These are phyloP conservation scores for Crotalus helleri DNA, from an alignment of 2,113 vertebrate species.

Conservation along the genomic window DNA sequence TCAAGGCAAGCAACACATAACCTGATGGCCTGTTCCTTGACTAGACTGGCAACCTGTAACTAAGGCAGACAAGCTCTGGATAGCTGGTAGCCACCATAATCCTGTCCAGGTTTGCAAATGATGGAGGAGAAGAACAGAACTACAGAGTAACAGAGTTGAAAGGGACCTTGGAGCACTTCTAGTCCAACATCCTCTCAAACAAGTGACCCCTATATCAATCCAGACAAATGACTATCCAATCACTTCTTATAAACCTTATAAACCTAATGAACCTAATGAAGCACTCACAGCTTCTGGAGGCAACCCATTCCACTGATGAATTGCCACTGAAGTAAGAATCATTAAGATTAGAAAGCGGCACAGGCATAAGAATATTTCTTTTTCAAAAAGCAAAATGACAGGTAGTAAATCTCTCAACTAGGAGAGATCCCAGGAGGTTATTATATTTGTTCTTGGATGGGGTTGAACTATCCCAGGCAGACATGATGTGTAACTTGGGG, in stretches of 20 bases:
- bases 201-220: not conserved
- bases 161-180: not conserved
- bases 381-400: not conserved
- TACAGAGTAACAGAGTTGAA: not conserved
- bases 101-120: not conserved
- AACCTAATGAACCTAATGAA: not conserved
- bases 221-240: not conserved
- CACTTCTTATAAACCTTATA: not conserved
- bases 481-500: not conserved
- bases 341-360: not conserved
- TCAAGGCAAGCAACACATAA: not conserved
- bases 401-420: not conserved
- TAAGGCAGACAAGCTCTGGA: not conserved
- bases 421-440: not conserved
- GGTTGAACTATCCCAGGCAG: not conserved
- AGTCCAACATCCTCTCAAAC: not conserved
- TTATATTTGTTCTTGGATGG: not conserved
- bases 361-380: not conserved
- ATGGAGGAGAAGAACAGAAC: not conserved
- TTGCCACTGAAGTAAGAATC: not conserved
- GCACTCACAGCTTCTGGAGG: not conserved
- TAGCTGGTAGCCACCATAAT: not conserved
- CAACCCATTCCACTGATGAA: not conserved
- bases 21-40: not conserved
- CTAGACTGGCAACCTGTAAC: not conserved